Base-by-base conservation (phyloP, 2,888 invertebrate species). In the Himalopsyche japonica region DNA sequence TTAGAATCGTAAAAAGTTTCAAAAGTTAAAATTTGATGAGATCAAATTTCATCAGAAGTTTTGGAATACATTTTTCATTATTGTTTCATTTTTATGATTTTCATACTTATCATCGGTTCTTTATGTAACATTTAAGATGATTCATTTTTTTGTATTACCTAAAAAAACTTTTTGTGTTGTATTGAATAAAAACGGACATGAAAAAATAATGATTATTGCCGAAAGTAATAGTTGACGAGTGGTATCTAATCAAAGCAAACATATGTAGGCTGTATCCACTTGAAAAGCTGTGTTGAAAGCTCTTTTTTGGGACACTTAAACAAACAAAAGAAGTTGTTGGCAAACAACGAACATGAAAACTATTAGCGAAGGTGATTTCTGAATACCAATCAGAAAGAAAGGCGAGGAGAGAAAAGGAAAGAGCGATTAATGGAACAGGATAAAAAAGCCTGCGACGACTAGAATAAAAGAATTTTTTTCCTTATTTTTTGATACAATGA, bases 311-410 rank as follows among this genome's bases (percentile, higher is more conserved):
- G 70, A 70, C 70, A 70, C 70, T 70, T 70, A 70, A 70, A 27
- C 70, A 70, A 70, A 70, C 27, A 70, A 70, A 70, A 70, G 70
- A 70, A 70, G 70, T 70, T 70, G 70, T 70, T 70, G 70, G 70
- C 70, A 70, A 70, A 70, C 70, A 70, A 70, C 27, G 70, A 70
- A 27, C 70, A 70, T 70, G 70, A 27, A 70, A 70, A 70, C 70
- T 70, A 70, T 70, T 70, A 70, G 70, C 70, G 70, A 30, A 70
- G 70, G 70, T 70, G 70, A 70, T 70, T 70, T 70, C 70, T 70
- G 70, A 70, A 70, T 70, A 70, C 70, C 70, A 70, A 70, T 70
- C 70, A 70, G 70, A 70, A 70, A 70, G 70, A 70, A 70, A 70
- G 20, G 70, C 70, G 70, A 7, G 30, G 70, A 27, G 70, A 70